Evolutionary conservation across 2,797 vertebrate genomes (phyloP).

Genomic region (Brotula barbata): DNA sequence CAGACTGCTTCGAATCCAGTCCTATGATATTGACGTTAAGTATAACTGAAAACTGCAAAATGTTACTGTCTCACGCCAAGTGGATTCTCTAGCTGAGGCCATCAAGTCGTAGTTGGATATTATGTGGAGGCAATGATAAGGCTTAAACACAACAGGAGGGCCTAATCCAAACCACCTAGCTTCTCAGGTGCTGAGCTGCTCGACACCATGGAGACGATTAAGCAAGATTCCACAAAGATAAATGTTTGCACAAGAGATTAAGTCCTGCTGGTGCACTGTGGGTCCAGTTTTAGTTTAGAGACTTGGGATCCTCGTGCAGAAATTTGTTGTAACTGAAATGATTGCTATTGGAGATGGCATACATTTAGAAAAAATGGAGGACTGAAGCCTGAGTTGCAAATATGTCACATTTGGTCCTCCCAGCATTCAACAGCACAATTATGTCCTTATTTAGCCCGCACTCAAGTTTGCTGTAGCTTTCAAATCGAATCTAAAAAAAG

Average conservation of each 20-base stretch:
- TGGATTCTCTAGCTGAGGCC: slow-evolving; percentile 64
- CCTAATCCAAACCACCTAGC: slow-evolving; percentile 74
- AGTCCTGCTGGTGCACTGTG: slow-evolving; percentile 59
- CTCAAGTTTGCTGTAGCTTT: slow-evolving; percentile 42
- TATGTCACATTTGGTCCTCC: slow-evolving; percentile 27
- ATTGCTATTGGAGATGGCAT: slow-evolving; percentile 24
- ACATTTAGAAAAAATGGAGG: slow-evolving; percentile 20
- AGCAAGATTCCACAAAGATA: slow-evolving; percentile 73
- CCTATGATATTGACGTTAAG: slow-evolving; percentile 36
- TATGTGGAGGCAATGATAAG: slow-evolving; percentile 73
- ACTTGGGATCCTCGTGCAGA: slow-evolving; percentile 44
- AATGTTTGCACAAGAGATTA: slow-evolving; percentile 72
- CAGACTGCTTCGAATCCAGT: slow-evolving; percentile 25
- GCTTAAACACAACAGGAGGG: slow-evolving; percentile 72
- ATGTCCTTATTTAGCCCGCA: slow-evolving; percentile 29
- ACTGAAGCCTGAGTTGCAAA: slow-evolving; percentile 30
- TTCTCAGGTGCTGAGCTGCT: slow-evolving; percentile 72
- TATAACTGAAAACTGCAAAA: slow-evolving; percentile 45
- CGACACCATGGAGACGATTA: slow-evolving; percentile 74
- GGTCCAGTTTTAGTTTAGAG: slow-evolving; percentile 19
- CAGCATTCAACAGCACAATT: slow-evolving; percentile 31
- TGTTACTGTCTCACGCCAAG: slow-evolving; percentile 48
- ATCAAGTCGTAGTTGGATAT: slow-evolving; percentile 66
- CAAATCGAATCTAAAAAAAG: slow-evolving; percentile 37
- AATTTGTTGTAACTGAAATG: slow-evolving; percentile 45